Evolutionary conservation across 2,888 invertebrate genomes (phyloP).

Genomic region (Pemphredon lugubris): DNA sequence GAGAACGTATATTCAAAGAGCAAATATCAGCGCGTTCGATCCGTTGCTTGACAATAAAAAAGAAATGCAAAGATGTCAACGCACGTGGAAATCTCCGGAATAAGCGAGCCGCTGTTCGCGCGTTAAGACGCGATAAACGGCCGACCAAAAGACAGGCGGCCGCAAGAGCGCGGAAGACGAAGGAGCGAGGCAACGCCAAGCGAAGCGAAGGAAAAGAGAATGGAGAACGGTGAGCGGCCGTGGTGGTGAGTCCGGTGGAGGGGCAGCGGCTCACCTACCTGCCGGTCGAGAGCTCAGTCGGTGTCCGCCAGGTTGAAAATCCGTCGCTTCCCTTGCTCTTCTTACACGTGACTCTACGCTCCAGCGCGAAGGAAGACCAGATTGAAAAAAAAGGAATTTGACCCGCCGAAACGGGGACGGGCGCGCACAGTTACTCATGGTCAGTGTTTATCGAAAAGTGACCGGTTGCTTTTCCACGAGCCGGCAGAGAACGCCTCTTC

Average conservation of each 20-base stretch:
- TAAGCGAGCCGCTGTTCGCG: background rate
- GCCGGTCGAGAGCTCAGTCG: slow-evolving; percentile 77
- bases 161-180: slow-evolving; percentile 44
- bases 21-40: no score
- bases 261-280: slow-evolving; percentile 75
- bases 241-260: slow-evolving; percentile 63
- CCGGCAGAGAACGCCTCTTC: background rate
- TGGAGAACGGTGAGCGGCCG: slow-evolving; percentile 67
- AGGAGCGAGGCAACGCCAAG: slow-evolving; percentile 56
- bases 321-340: slow-evolving; percentile 66
- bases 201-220: slow-evolving; percentile 68
- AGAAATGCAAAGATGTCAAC: background rate
- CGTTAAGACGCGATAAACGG: slow-evolving; percentile 9
- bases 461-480: background rate
- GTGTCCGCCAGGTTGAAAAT: slow-evolving; percentile 79
- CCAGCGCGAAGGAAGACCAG: slow-evolving; percentile 16
- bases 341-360: slow-evolving; percentile 42
- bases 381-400: background rate
- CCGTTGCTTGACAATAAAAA: no score
- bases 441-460: slow-evolving; percentile 1
- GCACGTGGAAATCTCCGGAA: background rate
- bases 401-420: background rate
- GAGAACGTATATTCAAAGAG: no score
- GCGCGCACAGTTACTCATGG: background rate
- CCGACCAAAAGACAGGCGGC: slow-evolving; percentile 14